Conservation (phyloP, 2,113 vertebrate genomes). For the Nothobranchius furzeri region DNA sequence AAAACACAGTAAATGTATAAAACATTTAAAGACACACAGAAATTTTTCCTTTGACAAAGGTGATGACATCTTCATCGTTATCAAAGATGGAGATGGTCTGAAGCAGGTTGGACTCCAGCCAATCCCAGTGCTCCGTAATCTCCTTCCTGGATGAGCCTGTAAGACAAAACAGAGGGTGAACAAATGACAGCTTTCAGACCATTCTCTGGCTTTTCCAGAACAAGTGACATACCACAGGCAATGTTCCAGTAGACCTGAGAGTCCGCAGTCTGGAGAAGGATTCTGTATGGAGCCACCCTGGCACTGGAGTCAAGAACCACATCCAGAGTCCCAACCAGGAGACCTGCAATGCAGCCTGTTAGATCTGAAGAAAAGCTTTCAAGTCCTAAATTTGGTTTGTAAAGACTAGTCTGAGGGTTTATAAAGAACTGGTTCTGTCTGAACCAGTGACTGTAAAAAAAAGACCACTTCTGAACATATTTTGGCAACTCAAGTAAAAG, state of each 20-base stretch:
- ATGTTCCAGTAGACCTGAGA: conserved; percentile 96
- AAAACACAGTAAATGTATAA: background rate
- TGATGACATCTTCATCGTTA: conserved; percentile 93
- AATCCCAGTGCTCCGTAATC: conserved; percentile 97
- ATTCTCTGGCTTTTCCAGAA: background rate
- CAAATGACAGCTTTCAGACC: background rate
- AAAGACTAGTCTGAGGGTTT: too few relatives aligned
- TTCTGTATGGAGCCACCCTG: conserved; percentile 93
- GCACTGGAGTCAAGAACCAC: conserved; percentile 98
- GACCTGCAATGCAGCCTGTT: conserved; percentile 74
- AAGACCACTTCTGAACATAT: too few relatives aligned
- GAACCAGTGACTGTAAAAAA: too few relatives aligned
- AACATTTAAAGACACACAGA: conserved; percentile 77
- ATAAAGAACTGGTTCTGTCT: too few relatives aligned
- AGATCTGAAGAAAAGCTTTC: too few relatives aligned
- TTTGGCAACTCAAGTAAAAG: too few relatives aligned
- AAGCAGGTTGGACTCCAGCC: conserved; percentile 94
- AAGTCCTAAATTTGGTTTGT: too few relatives aligned
- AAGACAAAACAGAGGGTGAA: conserved; percentile 3
- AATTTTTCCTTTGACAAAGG: conserved; percentile 98
- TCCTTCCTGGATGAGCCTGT: conserved; percentile 93
- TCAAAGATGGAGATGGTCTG: conserved; percentile 98
- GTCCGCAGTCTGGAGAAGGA: conserved; percentile 95
- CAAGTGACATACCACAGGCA: conserved; percentile 84
- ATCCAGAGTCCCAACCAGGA: conserved; percentile 94